Evolutionary conservation across 53 echinoderm and acorn worm species (phyloP).

Genomic region (Patiria pectinifera): DNA sequence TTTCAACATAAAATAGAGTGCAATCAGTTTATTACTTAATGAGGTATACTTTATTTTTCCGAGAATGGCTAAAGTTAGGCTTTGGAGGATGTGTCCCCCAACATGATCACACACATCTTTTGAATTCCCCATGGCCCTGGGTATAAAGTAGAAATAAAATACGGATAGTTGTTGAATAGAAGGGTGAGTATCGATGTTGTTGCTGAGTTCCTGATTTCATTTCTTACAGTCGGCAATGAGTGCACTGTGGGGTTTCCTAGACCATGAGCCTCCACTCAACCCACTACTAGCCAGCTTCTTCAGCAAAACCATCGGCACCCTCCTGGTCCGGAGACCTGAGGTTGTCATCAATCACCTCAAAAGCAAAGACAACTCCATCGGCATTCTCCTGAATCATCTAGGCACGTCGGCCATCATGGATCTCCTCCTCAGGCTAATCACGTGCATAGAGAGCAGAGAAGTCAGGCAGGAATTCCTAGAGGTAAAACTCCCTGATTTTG

Average conservation of each 20-base stretch:
- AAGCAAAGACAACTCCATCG: constrained; percentile 86
- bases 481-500: constrained; percentile 53
- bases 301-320: constrained; percentile 96
- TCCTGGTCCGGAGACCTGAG: constrained; percentile 88
- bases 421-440: constrained; percentile 93
- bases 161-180: neutral
- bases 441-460: constrained; percentile 95
- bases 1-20: no score
- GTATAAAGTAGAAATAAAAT: no score
- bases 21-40: no score
- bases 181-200: neutral
- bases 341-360: constrained; percentile 91
- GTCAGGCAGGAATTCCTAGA: constrained; percentile 92
- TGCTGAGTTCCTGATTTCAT: neutral
- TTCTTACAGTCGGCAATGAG: constrained; percentile 79
- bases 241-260: constrained; percentile 91
- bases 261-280: constrained; percentile 93
- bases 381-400: constrained; percentile 87
- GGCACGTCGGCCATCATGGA: constrained; percentile 99
- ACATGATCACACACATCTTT: no score
- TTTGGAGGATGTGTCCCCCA: no score
- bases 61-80: no score
- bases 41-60: no score
- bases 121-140: no score
- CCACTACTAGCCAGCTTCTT: constrained; percentile 99